Evolutionary conservation across 1,140 invertebrate genomes (phyloP).

Genomic region (Aplysia californica): DNA sequence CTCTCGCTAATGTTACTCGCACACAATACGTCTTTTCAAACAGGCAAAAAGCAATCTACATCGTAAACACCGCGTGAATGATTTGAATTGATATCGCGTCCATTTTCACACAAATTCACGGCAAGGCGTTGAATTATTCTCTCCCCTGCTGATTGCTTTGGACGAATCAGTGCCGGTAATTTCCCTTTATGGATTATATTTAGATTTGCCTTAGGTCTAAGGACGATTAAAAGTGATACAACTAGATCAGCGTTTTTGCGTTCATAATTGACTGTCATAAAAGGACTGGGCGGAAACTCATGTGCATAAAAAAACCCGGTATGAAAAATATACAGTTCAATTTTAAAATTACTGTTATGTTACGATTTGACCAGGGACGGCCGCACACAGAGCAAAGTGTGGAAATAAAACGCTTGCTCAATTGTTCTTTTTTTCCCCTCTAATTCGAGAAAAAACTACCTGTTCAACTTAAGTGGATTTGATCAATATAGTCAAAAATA

Average conservation of each 20-base stretch:
- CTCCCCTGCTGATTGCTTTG: constrained; percentile 24
- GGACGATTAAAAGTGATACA: constrained; percentile 25
- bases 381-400: too few relatives aligned
- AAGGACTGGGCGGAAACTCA: constrained; percentile 8
- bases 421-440: too few relatives aligned
- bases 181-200: constrained; percentile 25
- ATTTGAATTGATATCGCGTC: constrained; percentile 21
- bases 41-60: constrained; percentile 23
- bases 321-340: constrained; percentile 7
- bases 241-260: neutral
- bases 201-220: constrained; percentile 1
- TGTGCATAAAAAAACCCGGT: constrained; percentile 10
- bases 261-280: constrained; percentile 17
- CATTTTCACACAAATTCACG: constrained; percentile 18
- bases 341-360: too few relatives aligned
- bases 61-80: constrained; percentile 24
- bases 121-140: constrained; percentile 14
- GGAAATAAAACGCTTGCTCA: too few relatives aligned
- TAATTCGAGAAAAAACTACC: too few relatives aligned
- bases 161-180: constrained; percentile 22
- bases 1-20: neutral
- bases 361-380: too few relatives aligned
- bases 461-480: too few relatives aligned
- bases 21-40: constrained; percentile 19
- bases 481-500: too few relatives aligned